These are phyloP conservation scores for Hemiscyllium ocellatum DNA, from an alignment of 2,113 vertebrate species.

Conservation along the genomic window DNA sequence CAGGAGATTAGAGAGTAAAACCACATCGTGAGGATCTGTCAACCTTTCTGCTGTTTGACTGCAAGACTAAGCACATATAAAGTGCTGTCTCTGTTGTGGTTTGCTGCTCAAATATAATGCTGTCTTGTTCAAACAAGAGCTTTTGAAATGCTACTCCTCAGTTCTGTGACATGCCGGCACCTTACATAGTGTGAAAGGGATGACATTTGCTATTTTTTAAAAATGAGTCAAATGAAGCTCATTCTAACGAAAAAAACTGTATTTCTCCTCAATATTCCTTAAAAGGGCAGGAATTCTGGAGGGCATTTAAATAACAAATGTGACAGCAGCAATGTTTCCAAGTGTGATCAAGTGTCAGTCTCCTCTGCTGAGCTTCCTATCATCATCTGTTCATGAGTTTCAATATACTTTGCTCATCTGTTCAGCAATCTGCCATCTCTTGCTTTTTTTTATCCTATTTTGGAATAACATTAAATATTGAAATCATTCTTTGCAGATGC, in stretches of 20 bases:
- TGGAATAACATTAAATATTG: conserved; percentile 24
- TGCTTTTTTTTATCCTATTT: not conserved
- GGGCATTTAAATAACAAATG: conserved; percentile 30
- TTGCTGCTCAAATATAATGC: not conserved
- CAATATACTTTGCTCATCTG: not conserved
- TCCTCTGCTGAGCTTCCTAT: conserved; percentile 20
- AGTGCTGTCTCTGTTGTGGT: not conserved
- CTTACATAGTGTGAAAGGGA: not conserved
- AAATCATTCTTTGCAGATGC: not conserved
- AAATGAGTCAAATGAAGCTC: not conserved
- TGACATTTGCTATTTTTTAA: not conserved
- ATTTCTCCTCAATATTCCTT: not conserved
- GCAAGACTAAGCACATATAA: not conserved
- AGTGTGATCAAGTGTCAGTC: conserved; percentile 17
- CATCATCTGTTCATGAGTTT: conserved; percentile 17
- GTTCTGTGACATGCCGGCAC: not conserved
- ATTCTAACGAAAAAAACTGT: not conserved
- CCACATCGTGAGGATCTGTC: not conserved
- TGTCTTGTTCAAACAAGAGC: not conserved
- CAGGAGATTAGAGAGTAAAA: not conserved
- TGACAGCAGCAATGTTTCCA: conserved; percentile 17
- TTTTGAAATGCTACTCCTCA: too few relatives aligned
- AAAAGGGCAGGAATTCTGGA: not conserved
- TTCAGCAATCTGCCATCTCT: conserved; percentile 19
- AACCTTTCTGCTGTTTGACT: not conserved